These are phyloP conservation scores for Blera fallax DNA, from an alignment of 2,888 invertebrate genomes.

Conservation along the genomic window DNA sequence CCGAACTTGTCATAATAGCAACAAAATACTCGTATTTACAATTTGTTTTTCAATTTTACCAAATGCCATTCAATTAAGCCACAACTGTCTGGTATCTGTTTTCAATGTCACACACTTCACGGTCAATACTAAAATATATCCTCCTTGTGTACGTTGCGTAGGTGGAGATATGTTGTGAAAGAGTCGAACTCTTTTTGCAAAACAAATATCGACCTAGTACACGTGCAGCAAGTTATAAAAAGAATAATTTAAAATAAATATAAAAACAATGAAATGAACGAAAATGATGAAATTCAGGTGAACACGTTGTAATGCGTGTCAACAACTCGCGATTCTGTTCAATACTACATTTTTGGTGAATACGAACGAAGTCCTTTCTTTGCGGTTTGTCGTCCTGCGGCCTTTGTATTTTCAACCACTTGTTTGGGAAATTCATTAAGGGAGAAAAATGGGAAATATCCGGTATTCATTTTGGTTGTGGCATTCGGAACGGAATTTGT, in stretches of 20 bases:
- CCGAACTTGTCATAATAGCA: not conserved
- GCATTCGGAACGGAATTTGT: not conserved
- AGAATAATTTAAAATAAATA: not conserved
- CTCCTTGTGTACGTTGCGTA: not conserved
- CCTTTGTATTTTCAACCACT: not conserved
- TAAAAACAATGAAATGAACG: not conserved
- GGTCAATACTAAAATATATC: not conserved
- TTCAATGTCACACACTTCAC: not conserved
- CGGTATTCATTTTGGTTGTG: not conserved
- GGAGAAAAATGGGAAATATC: not conserved
- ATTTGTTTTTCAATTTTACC: not conserved
- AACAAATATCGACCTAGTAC: not conserved
- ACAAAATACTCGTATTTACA: not conserved
- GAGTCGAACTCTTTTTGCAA: not conserved
- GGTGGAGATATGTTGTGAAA: no score
- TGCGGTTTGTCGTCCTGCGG: not conserved
- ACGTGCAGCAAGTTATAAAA: not conserved
- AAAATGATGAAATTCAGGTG: slow-evolving; percentile 1
- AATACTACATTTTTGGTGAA: not conserved
- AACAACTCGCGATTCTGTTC: not conserved
- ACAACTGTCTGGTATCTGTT: not conserved
- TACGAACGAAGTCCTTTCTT: not conserved
- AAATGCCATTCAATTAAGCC: not conserved
- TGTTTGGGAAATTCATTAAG: not conserved
- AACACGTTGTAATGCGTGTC: not conserved